Evolutionary conservation across 1,140 invertebrate species (phyloP).

Genomic region (Zaprionus tsacasi): DNA sequence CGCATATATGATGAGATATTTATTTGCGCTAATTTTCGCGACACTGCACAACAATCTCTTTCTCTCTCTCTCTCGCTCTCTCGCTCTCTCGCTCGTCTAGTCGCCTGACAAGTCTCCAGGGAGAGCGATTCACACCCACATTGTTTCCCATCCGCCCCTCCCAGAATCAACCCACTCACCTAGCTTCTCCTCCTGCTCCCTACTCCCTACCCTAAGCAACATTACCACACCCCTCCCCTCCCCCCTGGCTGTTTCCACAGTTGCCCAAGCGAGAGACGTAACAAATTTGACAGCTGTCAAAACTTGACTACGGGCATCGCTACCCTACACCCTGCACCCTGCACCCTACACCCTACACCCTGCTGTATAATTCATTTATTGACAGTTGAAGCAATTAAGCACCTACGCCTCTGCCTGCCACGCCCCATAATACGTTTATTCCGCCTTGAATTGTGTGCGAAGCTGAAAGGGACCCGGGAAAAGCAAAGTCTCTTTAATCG

Average conservation of each 20-base stretch:
- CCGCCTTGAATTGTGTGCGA: slow-evolving; percentile 29
- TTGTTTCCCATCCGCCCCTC: slow-evolving; percentile 25
- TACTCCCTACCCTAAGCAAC: neutral
- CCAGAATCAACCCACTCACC: neutral
- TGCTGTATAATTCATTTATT: slow-evolving; percentile 67
- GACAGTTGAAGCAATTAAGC: slow-evolving; percentile 75
- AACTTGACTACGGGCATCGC: slow-evolving; percentile 51
- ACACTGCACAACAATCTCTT: slow-evolving; percentile 1
- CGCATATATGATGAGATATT: slow-evolving; percentile 40
- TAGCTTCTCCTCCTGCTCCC: neutral
- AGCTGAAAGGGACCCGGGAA: slow-evolving; percentile 12
- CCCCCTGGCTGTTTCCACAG: slow-evolving; percentile 11
- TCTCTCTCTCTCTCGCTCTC: neutral
- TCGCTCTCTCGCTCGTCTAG: neutral
- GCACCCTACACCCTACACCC: slow-evolving; percentile 1
- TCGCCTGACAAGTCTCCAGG: slow-evolving; percentile 8
- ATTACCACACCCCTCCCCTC: neutral
- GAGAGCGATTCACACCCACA: slow-evolving; percentile 3
- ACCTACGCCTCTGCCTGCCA: neutral
- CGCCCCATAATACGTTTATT: slow-evolving; percentile 43
- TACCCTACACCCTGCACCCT: neutral
- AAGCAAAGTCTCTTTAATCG: slow-evolving; percentile 37
- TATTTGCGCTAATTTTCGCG: slow-evolving; percentile 51
- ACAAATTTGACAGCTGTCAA: slow-evolving; percentile 72
- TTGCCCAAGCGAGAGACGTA: slow-evolving; percentile 19